Conservation (phyloP, 2,113 vertebrate species). For the Anarhynchus alexandrinus region DNA sequence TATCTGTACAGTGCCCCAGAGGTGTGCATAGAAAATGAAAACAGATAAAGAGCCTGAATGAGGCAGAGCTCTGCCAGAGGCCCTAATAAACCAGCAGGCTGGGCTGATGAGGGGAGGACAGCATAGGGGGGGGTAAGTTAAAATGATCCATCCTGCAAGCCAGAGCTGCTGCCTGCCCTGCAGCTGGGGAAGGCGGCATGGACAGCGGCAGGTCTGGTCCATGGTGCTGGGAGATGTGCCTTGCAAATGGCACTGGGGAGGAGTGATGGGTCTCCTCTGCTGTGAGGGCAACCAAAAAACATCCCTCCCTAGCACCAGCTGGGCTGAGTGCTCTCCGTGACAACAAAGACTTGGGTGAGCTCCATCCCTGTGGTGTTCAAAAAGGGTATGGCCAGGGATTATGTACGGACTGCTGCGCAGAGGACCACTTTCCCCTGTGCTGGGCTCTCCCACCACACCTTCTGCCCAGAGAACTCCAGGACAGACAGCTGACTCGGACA, state of each 20-base stretch:
- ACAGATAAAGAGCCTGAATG: constrained; percentile 34
- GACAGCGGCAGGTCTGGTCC: background rate
- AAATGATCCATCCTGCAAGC: background rate
- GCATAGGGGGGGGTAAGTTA: background rate
- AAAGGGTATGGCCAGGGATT: no score
- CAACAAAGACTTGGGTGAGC: background rate
- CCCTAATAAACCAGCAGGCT: background rate
- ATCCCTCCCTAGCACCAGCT: background rate
- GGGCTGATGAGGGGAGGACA: background rate
- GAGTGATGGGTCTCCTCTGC: background rate
- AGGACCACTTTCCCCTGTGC: background rate
- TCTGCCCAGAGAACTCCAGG: background rate
- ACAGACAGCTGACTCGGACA: accelerated
- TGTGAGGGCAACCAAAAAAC: background rate
- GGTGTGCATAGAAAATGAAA: constrained; percentile 59
- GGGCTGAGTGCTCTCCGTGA: accelerated
- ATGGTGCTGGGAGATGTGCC: accelerated
- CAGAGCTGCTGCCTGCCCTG: background rate
- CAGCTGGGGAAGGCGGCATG: background rate
- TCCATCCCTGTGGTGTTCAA: accelerated
- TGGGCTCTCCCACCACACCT: background rate
- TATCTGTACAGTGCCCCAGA: constrained; percentile 51
- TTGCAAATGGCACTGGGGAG: background rate
- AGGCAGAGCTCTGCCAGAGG: constrained; percentile 13
- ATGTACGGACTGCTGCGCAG: background rate